phyloP scores from a whole-genome alignment of 2,797 vertebrate species.

The Anguilla megastoma region DNA sequence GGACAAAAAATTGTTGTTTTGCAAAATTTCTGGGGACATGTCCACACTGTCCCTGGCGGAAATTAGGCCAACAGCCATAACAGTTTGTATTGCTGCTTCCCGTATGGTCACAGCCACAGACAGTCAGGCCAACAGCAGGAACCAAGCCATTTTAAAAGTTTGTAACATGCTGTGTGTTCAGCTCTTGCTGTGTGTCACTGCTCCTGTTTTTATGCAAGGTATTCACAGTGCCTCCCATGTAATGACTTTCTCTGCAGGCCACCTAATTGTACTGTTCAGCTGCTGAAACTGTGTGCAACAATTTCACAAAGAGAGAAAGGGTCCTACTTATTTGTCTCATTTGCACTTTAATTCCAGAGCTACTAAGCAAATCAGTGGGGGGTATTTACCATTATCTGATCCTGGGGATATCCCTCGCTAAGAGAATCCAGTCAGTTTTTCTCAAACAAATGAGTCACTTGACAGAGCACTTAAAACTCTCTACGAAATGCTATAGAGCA shows the following conservation, averaged over 20 bases:
- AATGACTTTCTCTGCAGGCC: constrained; percentile 13
- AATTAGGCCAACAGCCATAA: too few relatives aligned
- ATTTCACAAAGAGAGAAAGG: neutral
- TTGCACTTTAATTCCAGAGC: constrained; percentile 4
- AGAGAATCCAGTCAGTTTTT: constrained; percentile 1
- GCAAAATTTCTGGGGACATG: too few relatives aligned
- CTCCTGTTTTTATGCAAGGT: neutral
- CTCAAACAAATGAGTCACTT: constrained; percentile 36
- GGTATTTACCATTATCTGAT: constrained; percentile 18
- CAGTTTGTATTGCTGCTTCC: neutral
- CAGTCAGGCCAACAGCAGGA: neutral
- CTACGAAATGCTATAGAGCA: constrained; percentile 5
- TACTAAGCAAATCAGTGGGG: constrained; percentile 9
- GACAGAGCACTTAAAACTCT: constrained; percentile 25
- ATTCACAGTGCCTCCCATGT: neutral
- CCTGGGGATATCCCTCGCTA: neutral
- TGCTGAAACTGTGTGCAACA: neutral
- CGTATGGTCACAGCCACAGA: neutral
- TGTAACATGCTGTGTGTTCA: neutral
- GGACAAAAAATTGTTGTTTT: too few relatives aligned
- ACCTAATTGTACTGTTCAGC: neutral
- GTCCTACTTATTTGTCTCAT: constrained; percentile 24
- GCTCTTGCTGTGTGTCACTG: neutral
- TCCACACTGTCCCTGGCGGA: too few relatives aligned
- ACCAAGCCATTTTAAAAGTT: neutral